phyloP scores from a whole-genome alignment of 2,888 invertebrate species.

The Vannuccia rotundouncinata region DNA sequence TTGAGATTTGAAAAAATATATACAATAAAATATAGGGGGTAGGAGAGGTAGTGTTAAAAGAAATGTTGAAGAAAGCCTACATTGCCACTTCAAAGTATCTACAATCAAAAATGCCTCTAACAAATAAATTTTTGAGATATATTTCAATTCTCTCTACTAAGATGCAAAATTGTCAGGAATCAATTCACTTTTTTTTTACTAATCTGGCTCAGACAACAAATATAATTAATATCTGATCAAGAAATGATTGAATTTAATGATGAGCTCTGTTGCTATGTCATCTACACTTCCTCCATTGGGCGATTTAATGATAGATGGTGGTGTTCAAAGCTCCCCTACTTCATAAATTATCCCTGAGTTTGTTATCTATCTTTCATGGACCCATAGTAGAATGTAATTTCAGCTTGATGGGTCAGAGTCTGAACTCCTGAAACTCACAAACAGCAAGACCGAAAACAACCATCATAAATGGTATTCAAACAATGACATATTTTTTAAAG shows the following conservation, averaged over 20 bases:
- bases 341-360: not conserved
- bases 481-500: not conserved
- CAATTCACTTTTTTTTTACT: slow-evolving; percentile 8
- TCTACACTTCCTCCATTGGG: slow-evolving; percentile 9
- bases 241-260: not conserved
- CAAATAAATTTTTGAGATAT: slow-evolving; percentile 12
- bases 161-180: slow-evolving; percentile 15
- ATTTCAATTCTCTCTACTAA: slow-evolving; percentile 16
- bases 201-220: slow-evolving; percentile 11
- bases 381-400: not conserved
- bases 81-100: slow-evolving; percentile 21
- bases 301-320: slow-evolving; percentile 22
- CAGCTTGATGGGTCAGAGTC: not conserved
- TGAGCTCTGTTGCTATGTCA: not conserved
- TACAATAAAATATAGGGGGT: not conserved
- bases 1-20: not conserved
- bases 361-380: not conserved
- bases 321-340: not conserved
- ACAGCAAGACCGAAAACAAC: not conserved
- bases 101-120: not conserved
- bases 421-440: not conserved
- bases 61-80: slow-evolving; percentile 20
- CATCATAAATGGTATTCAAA: not conserved
- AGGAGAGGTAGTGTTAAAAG: not conserved
- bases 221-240: slow-evolving; percentile 26